phyloP scores from a whole-genome alignment of 2,888 invertebrate species.

The Leptarthrus brevirostris region DNA sequence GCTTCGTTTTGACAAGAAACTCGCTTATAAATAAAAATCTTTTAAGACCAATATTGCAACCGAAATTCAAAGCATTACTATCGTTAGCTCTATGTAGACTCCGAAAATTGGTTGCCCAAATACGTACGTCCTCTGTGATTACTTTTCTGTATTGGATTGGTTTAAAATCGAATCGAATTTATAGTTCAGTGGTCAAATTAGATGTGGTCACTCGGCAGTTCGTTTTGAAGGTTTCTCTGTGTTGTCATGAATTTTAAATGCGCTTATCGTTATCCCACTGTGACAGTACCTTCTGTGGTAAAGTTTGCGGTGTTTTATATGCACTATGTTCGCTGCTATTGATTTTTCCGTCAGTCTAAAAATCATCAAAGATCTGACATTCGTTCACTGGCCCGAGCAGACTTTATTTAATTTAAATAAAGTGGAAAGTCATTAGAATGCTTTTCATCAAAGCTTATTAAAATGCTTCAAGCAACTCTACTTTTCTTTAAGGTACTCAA shows the following conservation, averaged over 20 bases:
- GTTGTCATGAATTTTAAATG: constrained; percentile 6
- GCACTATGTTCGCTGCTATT: neutral
- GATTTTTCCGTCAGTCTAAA: neutral
- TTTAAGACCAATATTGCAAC: neutral
- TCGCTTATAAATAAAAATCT: constrained; percentile 11
- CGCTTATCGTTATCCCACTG: neutral
- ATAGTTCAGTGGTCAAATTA: no score
- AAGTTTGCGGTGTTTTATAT: neutral
- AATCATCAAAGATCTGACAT: neutral
- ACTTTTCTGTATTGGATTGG: neutral
- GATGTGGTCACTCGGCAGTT: constrained; percentile 4
- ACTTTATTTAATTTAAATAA: constrained; percentile 24
- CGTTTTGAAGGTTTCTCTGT: neutral
- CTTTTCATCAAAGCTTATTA: no score
- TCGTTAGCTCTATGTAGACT: neutral
- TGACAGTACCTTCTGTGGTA: no score
- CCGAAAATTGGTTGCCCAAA: neutral
- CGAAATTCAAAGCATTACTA: neutral
- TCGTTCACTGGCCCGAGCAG: neutral
- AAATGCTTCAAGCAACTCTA: no score
- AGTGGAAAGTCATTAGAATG: no score
- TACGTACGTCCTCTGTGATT: neutral
- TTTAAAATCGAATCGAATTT: neutral
- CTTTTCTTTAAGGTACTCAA: no score
- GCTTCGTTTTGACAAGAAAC: neutral